Conservation (phyloP, 2,113 vertebrate species). For the Ascaphus truei region DNA sequence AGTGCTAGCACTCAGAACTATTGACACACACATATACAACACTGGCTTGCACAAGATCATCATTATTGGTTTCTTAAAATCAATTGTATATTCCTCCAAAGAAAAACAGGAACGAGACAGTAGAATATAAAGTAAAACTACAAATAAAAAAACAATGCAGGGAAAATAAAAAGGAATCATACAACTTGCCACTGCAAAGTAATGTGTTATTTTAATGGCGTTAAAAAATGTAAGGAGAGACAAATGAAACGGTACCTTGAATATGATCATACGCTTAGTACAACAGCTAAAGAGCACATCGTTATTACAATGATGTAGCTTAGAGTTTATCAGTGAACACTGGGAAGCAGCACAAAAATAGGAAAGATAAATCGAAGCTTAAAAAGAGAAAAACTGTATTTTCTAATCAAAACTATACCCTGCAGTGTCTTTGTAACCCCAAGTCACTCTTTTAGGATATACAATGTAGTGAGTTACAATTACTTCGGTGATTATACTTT, state of each 20-base stretch:
- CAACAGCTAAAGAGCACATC: neutral
- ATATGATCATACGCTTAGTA: neutral
- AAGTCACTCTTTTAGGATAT: conserved; percentile 40
- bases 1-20: too few relatives aligned
- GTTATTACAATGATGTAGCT: conserved; percentile 14
- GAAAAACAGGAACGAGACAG: too few relatives aligned
- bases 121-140: neutral
- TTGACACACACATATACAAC: too few relatives aligned
- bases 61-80: too few relatives aligned
- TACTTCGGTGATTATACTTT: conserved; percentile 40
- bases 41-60: too few relatives aligned
- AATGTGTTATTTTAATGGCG: conserved; percentile 24
- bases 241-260: neutral
- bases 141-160: neutral
- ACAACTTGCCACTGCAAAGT: neutral
- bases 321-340: conserved; percentile 36
- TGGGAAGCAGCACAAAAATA: conserved; percentile 37
- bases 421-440: conserved; percentile 36
- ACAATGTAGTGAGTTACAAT: conserved; percentile 39
- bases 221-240: conserved; percentile 20
- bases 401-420: conserved; percentile 41
- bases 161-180: neutral
- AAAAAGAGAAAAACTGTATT: conserved; percentile 43
- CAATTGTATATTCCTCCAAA: too few relatives aligned
- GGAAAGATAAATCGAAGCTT: conserved; percentile 41